Evolutionary conservation across 2,113 vertebrate genomes (phyloP), one percentile per base, ranked within the genome.

Genomic region (Sylvilagus bachmani): DNA sequence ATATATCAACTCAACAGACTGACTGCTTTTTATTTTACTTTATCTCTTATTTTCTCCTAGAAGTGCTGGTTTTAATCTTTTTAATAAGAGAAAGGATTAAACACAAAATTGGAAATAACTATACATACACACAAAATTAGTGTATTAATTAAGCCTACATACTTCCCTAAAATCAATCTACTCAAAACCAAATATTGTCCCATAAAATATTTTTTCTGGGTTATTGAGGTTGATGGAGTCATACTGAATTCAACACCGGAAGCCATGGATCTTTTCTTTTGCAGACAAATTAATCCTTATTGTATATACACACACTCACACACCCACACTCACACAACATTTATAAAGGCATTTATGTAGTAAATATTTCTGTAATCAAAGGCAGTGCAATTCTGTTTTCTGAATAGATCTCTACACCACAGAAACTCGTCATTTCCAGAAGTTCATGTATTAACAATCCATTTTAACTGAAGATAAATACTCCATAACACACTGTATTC

Each of bases 131-230:
- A 38, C 69, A 62, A 55, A 58, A 61, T 86, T 85, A 78, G 24
- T 95, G 95, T 88, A 74, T 73, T 75, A 92, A 90, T 67, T 82
- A 93, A 90, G 81, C 66, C 53, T 44, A 93, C 94, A 95, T 62
- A 27, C 53, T 61, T 95, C 31, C 25, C 64, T 85, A 94, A 91
- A 92, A 61, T 5, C 13, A 81, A 78, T 66, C 19, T 95, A 36
- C 14, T 95, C 81, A 94, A 94, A 7, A 66, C 13, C 9, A 89
- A 62, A 2, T 49, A 51, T 0, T 75, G 10, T 71, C 44, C 24
- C 38, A 91, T 74, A 90, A 92, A 88, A 84, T 44, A 91, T 58
- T 75, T 83, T 84, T 90, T 75, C 27, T 49, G 29, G 62, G 70
- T 86, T 83, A 92, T 27, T 44, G 9, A 94, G 77, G 7, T 64